Percentiles rank a stretch among this genome's conserved stretches.
These are phyloP conservation scores for Apogon hyalosoma DNA, from an alignment of 2,797 vertebrate species.

Conservation along the genomic window DNA sequence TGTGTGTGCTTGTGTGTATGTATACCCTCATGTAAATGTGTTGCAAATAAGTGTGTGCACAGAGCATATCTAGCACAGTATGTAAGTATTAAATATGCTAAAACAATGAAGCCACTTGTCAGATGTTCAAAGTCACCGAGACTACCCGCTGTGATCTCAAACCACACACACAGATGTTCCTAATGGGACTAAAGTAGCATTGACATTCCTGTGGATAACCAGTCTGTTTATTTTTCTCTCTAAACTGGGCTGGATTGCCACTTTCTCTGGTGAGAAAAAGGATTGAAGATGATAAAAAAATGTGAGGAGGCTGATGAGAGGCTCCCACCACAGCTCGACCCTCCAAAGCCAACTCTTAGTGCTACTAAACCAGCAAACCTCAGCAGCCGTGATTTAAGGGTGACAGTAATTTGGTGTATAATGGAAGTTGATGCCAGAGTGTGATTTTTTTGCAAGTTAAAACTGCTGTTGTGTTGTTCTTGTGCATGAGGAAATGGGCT, in stretches of 20 bases:
- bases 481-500: conserved; percentile 51
- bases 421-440: conserved; percentile 69
- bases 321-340: conserved; percentile 62
- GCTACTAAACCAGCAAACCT: conserved; percentile 54
- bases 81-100: conserved; percentile 62
- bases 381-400: conserved; percentile 63
- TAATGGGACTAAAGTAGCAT: conserved; percentile 82
- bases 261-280: conserved; percentile 79
- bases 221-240: conserved; percentile 80
- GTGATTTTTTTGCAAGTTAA: conserved; percentile 51
- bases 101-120: conserved; percentile 79
- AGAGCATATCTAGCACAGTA: conserved; percentile 51
- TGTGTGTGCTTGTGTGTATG: conserved; percentile 18
- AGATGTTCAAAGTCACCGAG: conserved; percentile 73
- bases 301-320: conserved; percentile 50
- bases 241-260: conserved; percentile 70
- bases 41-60: conserved; percentile 36
- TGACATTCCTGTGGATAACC: conserved; percentile 83
- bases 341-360: conserved; percentile 61
- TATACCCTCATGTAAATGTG: conserved; percentile 56
- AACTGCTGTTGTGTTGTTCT: conserved; percentile 45
- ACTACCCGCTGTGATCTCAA: conserved; percentile 78
- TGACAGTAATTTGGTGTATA: conserved; percentile 62
- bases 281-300: conserved; percentile 57
- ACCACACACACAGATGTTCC: conserved; percentile 83